Base-by-base conservation (phyloP, 2,888 invertebrate genomes). In the Brachynemurus nebulosus region DNA sequence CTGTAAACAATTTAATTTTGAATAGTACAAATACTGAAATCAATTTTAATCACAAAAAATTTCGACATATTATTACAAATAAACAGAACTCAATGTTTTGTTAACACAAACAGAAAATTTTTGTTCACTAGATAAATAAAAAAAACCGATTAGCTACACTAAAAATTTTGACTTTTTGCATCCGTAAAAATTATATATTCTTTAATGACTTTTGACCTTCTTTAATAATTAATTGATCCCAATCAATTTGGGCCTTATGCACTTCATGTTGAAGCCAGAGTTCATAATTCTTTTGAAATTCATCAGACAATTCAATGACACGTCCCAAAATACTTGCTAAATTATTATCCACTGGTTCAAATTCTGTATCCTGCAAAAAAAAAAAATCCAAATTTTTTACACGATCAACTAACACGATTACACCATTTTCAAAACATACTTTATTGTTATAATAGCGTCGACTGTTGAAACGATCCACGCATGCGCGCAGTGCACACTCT, bases 211-310 rank as follows among this genome's bases (percentile, higher is more conserved):
- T 30, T 30, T 30, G n/a, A 14, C 30, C 30, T 14, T 30, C 30
- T 30, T 30, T 30, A 30, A 30, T 30, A 8, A 30, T 30, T 37
- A 74, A 58, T 54, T 69, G 71, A 60, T 86, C 84, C 86, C 86
- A 86, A 62, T 86, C 76, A 51, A 83, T 80, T 58, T 79, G 76
- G 58, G 83, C 83, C 59, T 84, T 83, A 64, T 86, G 95, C 17
- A 98, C 97, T 70, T 98, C 97, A 61, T 91, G 85, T 55, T 97
- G 86, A 45, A 99, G 69, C 98, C 98, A 98, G 14, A 83, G 63
- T 59, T 91, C 86, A 64, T 98, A 98, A 59, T 91, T 86, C 47
- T 81, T 80, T 64, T 89, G 91, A 59, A 93, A 93, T 61, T 90
- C 91, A 41, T 90, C 89, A 9, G 90, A 91, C 48, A 97, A 72